These are phyloP conservation scores for Pipistrellus kuhlii DNA, from an alignment of 2,797 vertebrate species.

Conservation along the genomic window DNA sequence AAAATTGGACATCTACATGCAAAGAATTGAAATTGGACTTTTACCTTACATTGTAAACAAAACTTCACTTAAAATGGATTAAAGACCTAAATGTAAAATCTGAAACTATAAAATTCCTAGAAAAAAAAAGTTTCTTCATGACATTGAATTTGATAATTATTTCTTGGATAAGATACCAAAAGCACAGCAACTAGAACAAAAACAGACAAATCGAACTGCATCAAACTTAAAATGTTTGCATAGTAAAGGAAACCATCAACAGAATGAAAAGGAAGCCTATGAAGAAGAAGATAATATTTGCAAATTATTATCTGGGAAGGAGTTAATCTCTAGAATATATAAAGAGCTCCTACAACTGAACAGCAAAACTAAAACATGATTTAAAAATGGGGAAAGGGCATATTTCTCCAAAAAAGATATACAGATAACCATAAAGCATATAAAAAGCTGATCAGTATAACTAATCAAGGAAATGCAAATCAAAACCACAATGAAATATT, in stretches of 20 bases:
- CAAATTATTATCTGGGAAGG: background rate
- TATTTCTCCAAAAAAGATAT: background rate
- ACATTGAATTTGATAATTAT: background rate
- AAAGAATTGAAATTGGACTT: background rate
- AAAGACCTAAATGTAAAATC: background rate
- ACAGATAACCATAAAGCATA: background rate
- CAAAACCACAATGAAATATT: background rate
- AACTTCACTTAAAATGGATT: background rate
- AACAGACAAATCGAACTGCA: background rate
- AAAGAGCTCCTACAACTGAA: background rate
- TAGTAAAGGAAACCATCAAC: background rate
- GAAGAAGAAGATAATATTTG: background rate
- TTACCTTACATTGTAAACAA: background rate
- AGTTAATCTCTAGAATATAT: background rate
- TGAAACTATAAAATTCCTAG: background rate
- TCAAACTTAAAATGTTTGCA: background rate
- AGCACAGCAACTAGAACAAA: background rate
- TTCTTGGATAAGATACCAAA: background rate
- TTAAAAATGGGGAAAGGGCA: background rate
- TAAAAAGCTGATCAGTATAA: background rate
- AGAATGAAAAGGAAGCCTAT: background rate
- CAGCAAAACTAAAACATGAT: background rate
- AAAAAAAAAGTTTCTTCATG: background rate
- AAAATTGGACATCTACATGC: background rate
- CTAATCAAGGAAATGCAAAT: background rate